Conservation (phyloP, 2,113 vertebrate genomes). For the Ophthalmolycus amberensis region DNA sequence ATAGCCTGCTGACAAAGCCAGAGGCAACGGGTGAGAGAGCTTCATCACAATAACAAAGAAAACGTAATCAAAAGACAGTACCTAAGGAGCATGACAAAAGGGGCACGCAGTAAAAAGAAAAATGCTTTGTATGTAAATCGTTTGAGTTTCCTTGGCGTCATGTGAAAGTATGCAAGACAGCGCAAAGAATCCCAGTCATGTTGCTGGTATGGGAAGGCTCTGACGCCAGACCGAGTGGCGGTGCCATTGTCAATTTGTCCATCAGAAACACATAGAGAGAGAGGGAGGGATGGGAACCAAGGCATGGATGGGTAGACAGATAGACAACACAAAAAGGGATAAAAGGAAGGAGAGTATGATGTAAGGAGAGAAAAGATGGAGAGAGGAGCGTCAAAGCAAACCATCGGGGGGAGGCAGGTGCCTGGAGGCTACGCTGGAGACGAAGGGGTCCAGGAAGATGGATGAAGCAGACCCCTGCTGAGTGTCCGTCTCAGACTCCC, state of each 20-base stretch:
- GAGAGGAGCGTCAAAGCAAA: constrained; percentile 27
- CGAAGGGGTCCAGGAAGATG: constrained; percentile 77
- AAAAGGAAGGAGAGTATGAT: constrained; percentile 47
- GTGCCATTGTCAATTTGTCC: constrained; percentile 69
- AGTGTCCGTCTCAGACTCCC: constrained; percentile 85
- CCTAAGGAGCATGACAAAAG: constrained; percentile 53
- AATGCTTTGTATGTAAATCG: constrained; percentile 69
- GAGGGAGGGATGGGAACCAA: constrained; percentile 36
- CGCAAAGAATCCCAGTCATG: constrained; percentile 75
- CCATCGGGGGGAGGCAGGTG: constrained; percentile 69
- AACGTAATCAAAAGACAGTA: constrained; percentile 55
- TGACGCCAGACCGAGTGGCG: constrained; percentile 67
- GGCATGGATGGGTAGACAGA: constrained; percentile 37
- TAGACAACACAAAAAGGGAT: constrained; percentile 36
- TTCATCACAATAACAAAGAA: constrained; percentile 64
- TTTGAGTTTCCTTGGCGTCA: constrained; percentile 65
- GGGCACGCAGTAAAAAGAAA: constrained; percentile 58
- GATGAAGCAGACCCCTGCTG: constrained; percentile 84
- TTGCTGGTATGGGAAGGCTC: constrained; percentile 54
- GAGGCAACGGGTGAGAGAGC: constrained; percentile 36
- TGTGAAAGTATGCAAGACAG: constrained; percentile 73
- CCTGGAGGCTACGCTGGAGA: constrained; percentile 77
- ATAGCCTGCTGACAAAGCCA: constrained; percentile 42
- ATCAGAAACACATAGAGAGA: constrained; percentile 35
- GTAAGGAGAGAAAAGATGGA: constrained; percentile 31